Percentiles rank a stretch among this genome's conserved stretches.
These are phyloP conservation scores for Trissoscelio sp. DNA, from an alignment of 2,888 invertebrate genomes.

Conservation along the genomic window DNA sequence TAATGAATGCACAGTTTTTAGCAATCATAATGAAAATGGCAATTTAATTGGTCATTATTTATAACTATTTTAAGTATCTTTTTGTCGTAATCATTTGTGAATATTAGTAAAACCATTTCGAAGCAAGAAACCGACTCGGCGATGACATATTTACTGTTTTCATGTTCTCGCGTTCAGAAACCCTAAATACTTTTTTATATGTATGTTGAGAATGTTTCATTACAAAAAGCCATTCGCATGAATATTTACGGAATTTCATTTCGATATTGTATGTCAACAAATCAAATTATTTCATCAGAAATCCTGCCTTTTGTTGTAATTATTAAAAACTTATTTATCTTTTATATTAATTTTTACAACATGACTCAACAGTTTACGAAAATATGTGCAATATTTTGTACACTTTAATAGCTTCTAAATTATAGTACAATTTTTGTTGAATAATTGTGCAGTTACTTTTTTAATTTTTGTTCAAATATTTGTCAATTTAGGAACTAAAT, in stretches of 20 bases:
- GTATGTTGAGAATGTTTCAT: not conserved
- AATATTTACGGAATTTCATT: conserved; percentile 19
- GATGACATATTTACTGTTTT: conserved; percentile 11
- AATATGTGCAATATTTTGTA: too few relatives aligned
- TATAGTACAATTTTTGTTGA: too few relatives aligned
- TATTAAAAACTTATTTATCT: too few relatives aligned
- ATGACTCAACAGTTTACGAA: too few relatives aligned
- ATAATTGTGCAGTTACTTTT: too few relatives aligned
- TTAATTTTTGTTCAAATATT: too few relatives aligned
- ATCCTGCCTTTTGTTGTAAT: not conserved
- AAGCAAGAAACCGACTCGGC: not conserved
- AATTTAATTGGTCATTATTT: conserved; percentile 10
- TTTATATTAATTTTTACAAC: too few relatives aligned
- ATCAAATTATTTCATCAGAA: conserved; percentile 25
- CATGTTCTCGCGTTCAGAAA: not conserved
- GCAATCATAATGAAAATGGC: not conserved
- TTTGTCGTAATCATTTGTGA: not conserved
- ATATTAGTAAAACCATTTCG: conserved; percentile 9
- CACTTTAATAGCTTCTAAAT: too few relatives aligned
- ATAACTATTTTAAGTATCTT: not conserved
- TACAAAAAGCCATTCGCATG: conserved; percentile 5
- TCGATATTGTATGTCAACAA: conserved; percentile 18
- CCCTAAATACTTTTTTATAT: conserved; percentile 21
- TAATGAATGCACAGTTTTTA: not conserved
- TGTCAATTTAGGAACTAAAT: too few relatives aligned